A percentile compares a stretch with the other conserved stretches of the same genome.
phyloP scores from a whole-genome alignment of 1,140 invertebrate species.

The Antheraea pernyi region DNA sequence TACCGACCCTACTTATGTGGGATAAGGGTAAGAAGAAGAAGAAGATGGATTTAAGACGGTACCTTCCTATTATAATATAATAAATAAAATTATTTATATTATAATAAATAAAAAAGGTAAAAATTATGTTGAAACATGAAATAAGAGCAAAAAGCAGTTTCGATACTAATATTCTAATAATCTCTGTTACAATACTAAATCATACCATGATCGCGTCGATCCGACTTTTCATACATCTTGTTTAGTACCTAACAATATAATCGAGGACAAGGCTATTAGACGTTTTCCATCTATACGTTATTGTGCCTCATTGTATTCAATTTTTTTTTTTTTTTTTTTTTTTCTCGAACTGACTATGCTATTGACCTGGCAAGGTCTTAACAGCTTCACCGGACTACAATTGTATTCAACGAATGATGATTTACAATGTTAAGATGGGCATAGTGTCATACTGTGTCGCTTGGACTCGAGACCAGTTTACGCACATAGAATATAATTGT shows the following conservation, averaged over 20 bases:
- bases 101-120: no score
- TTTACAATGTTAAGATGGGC: background rate
- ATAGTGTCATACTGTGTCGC: background rate
- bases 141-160: background rate
- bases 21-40: no score
- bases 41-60: no score
- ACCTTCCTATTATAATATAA: no score
- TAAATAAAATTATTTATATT: no score
- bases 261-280: constrained; percentile 21
- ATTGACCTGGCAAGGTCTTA: no score
- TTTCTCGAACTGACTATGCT: no score
- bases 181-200: constrained; percentile 13
- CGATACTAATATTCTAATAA: background rate
- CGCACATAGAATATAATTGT: no score
- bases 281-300: constrained; percentile 18
- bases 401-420: constrained; percentile 10
- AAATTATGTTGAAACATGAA: no score
- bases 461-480: background rate
- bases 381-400: no score
- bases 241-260: constrained; percentile 18
- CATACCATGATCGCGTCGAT: constrained; percentile 21
- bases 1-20: no score
- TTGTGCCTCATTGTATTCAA: constrained; percentile 14
- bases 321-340: no score
- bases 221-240: constrained; percentile 21